Evolutionary conservation across 1,140 invertebrate genomes (phyloP).

Genomic region (Chymomyza costata): DNA sequence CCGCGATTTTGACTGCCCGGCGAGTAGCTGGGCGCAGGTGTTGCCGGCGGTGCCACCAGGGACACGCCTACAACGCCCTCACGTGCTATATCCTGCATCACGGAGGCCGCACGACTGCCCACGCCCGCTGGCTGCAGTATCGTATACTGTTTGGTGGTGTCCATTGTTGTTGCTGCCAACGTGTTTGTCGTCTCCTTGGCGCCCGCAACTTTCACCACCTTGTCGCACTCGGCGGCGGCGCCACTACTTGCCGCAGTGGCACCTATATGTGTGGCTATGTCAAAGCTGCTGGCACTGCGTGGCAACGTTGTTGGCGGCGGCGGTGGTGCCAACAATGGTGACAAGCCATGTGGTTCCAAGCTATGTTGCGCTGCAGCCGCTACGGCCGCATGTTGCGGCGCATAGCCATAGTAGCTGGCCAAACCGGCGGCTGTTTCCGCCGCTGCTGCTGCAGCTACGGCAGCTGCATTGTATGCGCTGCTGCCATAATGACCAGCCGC

Average conservation of each 20-base stretch:
- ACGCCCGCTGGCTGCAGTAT: constrained; percentile 87
- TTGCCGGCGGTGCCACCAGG: constrained; percentile 77
- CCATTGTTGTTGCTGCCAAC: no score
- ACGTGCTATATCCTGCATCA: constrained; percentile 84
- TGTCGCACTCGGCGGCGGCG: constrained; percentile 6
- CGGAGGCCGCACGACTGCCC: constrained; percentile 85
- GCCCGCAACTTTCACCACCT: no score
- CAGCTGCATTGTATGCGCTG: constrained; percentile 41
- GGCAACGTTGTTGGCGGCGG: constrained; percentile 8
- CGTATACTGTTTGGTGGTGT: constrained; percentile 84
- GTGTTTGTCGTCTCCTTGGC: no score
- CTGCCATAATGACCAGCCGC: constrained; percentile 30
- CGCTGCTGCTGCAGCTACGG: constrained; percentile 23
- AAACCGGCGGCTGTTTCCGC: constrained; percentile 35
- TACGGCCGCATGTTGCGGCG: constrained; percentile 12
- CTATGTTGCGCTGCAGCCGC: constrained; percentile 46
- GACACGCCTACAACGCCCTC: constrained; percentile 81
- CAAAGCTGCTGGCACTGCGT: constrained; percentile 27
- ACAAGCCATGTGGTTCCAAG: no score
- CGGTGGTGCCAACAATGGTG: constrained; percentile 29
- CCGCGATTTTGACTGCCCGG: constrained; percentile 85
- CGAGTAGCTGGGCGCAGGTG: constrained; percentile 79
- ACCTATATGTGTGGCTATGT: constrained; percentile 40
- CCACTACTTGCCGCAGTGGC: constrained; percentile 23
- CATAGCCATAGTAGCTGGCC: constrained; percentile 50